Evolutionary conservation across 2,888 invertebrate genomes (phyloP), one percentile per base, ranked within the genome.

Genomic region (Amorpha juglandis): DNA sequence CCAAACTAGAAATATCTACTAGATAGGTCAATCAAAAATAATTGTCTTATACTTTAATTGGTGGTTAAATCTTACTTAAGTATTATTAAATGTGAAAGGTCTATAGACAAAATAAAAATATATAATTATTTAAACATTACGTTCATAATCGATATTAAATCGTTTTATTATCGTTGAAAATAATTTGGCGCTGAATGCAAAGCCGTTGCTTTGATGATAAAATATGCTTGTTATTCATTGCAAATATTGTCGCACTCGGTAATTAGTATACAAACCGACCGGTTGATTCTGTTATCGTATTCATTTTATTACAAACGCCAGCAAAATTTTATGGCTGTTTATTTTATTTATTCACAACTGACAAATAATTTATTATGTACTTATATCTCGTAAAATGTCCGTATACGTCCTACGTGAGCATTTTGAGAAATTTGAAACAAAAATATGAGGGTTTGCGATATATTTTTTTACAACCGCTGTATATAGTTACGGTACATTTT

Each of bases 191-290:
- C 42, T 42, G 58, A 58, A 38, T 42, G 58, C 42, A 21, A 35
- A 58, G 4, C 55, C n/a, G 11, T 38, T 38, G 55, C 42, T 42
- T 42, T 58, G 58, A 58, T 55, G 16, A 38, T 58, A 80, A 58
- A 55, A 42, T 45, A 45, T 45, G 14, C 7, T 42, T 19, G 73
- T 76, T 70, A 74, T 71, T 74, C 67, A 76, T 75, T 69, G 77
- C 78, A 80, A 81, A 84, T 75, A 81, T 79, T 82, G 77, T 68
- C 75, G 69, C 70, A 69, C 72, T 71, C 76, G 71, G 71, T 80
- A 83, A 83, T 82, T 84, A 82, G 74, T 73, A 67, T 67, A 71
- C 74, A 71, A 77, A 72, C 70, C 68, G 68, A 66, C 67, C 75
- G 71, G 42, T 38, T 58, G 38, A 42, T 74, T 76, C 66, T 70